A percentile compares a stretch with the other conserved stretches of the same genome.
phyloP scores from a whole-genome alignment of 2,797 vertebrate genomes.

The Phrynocephalus guinanensis region DNA sequence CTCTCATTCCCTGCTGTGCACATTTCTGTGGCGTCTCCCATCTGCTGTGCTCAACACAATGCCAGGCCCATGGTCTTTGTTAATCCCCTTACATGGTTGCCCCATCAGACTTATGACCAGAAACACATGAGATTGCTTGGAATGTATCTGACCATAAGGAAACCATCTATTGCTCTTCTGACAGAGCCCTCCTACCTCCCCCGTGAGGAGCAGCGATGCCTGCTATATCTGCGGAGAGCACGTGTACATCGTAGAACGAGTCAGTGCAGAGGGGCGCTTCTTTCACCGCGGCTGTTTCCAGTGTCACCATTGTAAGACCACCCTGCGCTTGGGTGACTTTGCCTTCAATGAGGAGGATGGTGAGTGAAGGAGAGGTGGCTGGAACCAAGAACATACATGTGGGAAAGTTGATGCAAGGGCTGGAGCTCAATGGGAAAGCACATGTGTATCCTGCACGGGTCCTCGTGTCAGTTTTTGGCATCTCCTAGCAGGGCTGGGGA shows the following conservation, averaged over 20 bases:
- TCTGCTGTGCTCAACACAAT: no score
- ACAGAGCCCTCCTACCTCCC: not conserved
- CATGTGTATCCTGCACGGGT: not conserved
- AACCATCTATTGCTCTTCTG: not conserved
- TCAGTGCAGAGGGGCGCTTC: slow-evolving; percentile 89
- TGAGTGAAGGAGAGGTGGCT: slow-evolving; percentile 69
- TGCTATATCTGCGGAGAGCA: slow-evolving; percentile 88
- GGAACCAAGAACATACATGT: not conserved
- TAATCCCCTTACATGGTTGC: not conserved
- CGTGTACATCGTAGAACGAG: slow-evolving; percentile 89
- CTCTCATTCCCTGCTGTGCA: not conserved
- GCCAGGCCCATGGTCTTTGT: not conserved
- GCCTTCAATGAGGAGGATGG: slow-evolving; percentile 81
- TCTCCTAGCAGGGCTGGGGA: not conserved
- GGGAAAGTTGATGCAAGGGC: not conserved
- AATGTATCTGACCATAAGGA: no score
- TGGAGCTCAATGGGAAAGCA: not conserved
- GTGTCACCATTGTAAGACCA: slow-evolving; percentile 85
- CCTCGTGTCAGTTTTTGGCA: not conserved
- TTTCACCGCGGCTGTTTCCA: slow-evolving; percentile 94
- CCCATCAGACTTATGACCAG: not conserved
- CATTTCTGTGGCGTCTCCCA: not conserved
- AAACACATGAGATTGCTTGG: not conserved
- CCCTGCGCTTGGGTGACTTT: slow-evolving; percentile 88
- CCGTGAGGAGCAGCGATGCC: slow-evolving; percentile 75